These are phyloP conservation scores for Drosophila koepferae DNA, from an alignment of 2,888 invertebrate genomes.

Conservation along the genomic window DNA sequence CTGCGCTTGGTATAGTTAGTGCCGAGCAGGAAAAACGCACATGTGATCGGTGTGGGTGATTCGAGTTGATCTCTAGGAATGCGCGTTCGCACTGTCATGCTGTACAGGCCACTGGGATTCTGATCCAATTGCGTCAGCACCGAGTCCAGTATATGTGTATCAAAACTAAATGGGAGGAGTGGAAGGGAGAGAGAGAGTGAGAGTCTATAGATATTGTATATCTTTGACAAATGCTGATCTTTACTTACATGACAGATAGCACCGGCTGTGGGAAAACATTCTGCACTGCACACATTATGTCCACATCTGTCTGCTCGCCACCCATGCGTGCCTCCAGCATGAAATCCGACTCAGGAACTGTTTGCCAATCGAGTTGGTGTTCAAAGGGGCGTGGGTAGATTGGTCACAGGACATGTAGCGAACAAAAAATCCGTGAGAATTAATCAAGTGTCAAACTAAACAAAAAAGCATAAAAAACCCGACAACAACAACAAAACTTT, in stretches of 20 bases:
- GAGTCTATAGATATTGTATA: not conserved
- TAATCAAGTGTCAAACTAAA: slow-evolving; percentile 82
- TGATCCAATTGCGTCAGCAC: slow-evolving; percentile 83
- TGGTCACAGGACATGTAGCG: slow-evolving; percentile 8
- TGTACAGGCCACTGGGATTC: slow-evolving; percentile 84
- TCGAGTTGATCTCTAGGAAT: slow-evolving; percentile 84
- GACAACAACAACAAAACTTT: slow-evolving; percentile 53
- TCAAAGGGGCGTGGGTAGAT: slow-evolving; percentile 1
- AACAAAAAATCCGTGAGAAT: slow-evolving; percentile 71
- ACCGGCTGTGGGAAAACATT: slow-evolving; percentile 84
- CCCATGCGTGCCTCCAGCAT: slow-evolving; percentile 84
- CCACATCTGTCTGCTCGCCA: slow-evolving; percentile 82
- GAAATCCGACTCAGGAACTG: slow-evolving; percentile 85
- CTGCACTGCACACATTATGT: slow-evolving; percentile 84
- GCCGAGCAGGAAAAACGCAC: slow-evolving; percentile 85
- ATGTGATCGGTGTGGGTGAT: slow-evolving; percentile 85
- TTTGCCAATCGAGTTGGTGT: slow-evolving; percentile 6
- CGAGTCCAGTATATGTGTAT: slow-evolving; percentile 83
- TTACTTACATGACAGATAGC: slow-evolving; percentile 83
- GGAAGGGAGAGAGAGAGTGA: not conserved
- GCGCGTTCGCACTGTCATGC: slow-evolving; percentile 84
- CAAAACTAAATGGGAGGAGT: slow-evolving; percentile 66
- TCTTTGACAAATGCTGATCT: not conserved
- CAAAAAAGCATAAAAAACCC: slow-evolving; percentile 42
- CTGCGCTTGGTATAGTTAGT: slow-evolving; percentile 85